A percentile compares a stretch with the other conserved stretches of the same genome.
These are phyloP conservation scores for Rhagonycha fulva DNA, from an alignment of 2,888 invertebrate genomes.

Conservation along the genomic window DNA sequence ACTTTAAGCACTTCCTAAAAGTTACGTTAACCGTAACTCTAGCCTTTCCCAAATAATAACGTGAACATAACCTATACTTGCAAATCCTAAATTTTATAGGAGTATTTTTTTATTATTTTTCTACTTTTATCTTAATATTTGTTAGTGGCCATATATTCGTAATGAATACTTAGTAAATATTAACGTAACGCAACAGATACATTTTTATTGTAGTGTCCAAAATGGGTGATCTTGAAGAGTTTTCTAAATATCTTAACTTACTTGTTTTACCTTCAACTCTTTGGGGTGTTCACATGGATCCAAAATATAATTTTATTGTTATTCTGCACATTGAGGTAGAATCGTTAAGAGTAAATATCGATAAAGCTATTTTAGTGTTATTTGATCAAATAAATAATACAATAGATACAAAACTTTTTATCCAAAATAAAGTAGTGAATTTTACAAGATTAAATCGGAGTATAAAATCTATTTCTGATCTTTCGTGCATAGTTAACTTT, in stretches of 20 bases:
- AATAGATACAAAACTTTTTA: constrained; percentile 33
- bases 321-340: constrained; percentile 35
- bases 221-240: constrained; percentile 6
- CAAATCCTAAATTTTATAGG: too few relatives aligned
- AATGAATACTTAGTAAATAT: background rate
- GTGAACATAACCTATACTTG: too few relatives aligned
- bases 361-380: constrained; percentile 38
- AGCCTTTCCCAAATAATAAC: too few relatives aligned
- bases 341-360: constrained; percentile 32
- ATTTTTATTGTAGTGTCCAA: constrained; percentile 3
- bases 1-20: too few relatives aligned
- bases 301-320: constrained; percentile 37
- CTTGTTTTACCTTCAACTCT: constrained; percentile 39
- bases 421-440: constrained; percentile 36
- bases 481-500: constrained; percentile 32
- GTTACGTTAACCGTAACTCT: too few relatives aligned
- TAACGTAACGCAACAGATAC: background rate
- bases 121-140: background rate
- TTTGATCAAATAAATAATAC: constrained; percentile 16
- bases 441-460: constrained; percentile 33
- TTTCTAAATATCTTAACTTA: constrained; percentile 34
- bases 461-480: constrained; percentile 36
- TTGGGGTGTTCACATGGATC: constrained; percentile 42
- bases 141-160: background rate
- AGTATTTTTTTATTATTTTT: too few relatives aligned